Evolutionary conservation across 2,888 invertebrate species (phyloP), one percentile per base, ranked within the genome.

Genomic region (Alsophila aescularia): DNA sequence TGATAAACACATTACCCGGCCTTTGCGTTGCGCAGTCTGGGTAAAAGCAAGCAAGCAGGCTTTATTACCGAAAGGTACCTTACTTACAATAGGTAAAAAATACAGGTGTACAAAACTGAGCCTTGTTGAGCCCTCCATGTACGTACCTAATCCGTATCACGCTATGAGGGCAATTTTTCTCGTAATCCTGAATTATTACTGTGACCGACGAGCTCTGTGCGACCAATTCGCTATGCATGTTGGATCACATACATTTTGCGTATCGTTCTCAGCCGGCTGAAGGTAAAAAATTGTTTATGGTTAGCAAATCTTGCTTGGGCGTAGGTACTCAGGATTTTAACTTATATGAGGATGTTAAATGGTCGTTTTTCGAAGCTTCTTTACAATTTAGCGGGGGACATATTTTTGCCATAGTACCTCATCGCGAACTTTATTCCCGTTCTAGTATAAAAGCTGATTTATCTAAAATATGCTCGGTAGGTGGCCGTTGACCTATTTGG

Each of bases 101-200:
- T 29, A 32, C 44, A 40, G 39, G 43, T 44, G 52, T 18, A 12
- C 34, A 37, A 15, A 44, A 15, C 13, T 3, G 9, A 43, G 31
- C 7, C 32, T 40, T 24, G 15, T n/a, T 10, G 24, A 37, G 10
- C 44, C 31, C n/a, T 16, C 9, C 32, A 5, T 27, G 27, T 47
- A 45, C 18, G n/a, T n/a, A n/a, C n/a, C n/a, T n/a, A 12, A 52
- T 52, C 53, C 45, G 49, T 31, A 37, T 27, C 40, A 18, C 29
- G 51, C 47, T 53, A 52, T 45, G 56, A 42, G 27, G 35, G 48
- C 39, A 44, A 51, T 62, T 51, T 51, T 53, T 52, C 35, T 4
- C 35, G 18, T 55, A 58, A 55, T 61, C 56, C 51, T 51, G 44
- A 56, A 39, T 53, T 56, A 62, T 58, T 40, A 31, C 47, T 44